Base-by-base conservation (phyloP, 37 sponge, comb jelly and placozoan genomes). In the Crambe crambe region DNA sequence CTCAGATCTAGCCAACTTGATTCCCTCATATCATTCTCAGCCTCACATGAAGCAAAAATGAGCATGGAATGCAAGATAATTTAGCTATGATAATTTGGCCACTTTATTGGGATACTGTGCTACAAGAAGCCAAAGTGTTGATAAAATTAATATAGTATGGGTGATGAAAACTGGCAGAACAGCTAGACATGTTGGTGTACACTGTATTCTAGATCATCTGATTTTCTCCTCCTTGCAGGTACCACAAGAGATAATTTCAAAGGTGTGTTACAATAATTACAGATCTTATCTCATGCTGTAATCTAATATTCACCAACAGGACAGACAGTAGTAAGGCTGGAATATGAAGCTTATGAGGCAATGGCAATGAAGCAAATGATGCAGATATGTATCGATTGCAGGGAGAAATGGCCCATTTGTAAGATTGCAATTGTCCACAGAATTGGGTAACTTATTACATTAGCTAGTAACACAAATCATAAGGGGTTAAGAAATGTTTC, bases 261-360 rank as follows among this genome's bases (percentile, higher is more conserved):
- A 67, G 94, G 94, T 90, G 60, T 42, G 75, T 58, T 5, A 29
- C 12, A 22, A 4, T n/a, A 3, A 59, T 2, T 59, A 27, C 26
- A n/a, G 9, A n/a, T 6, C 4, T n/a, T 59, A 59, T 6, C 17
- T 18, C 56, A 54, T 54, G 56, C 56, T 18, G 18, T 54, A 12
- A 54, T 54, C 18, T 12, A 18, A 29, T 62, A 62, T 8, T 62
- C 26, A 34, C 59, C 42, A 77, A n/a, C 25, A 58, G 66, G 66
- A 65, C 31, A 31, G 79, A 76, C 68, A 43, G 99, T 98, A 17
- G 63, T 95, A 10, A 30, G 54, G 29, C 68, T 98, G 30, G 86
- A 95, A 71, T 98, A 98, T 76, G 99, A 98, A 80, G 91, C 96
- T 0, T 98, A 98, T 69, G 51, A 37, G 1, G 42, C 73, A 4